A percentile compares a stretch with the other conserved stretches of the same genome.
Conservation (phyloP, 2,113 vertebrate species). For the Xiphophorus couchianus region DNA sequence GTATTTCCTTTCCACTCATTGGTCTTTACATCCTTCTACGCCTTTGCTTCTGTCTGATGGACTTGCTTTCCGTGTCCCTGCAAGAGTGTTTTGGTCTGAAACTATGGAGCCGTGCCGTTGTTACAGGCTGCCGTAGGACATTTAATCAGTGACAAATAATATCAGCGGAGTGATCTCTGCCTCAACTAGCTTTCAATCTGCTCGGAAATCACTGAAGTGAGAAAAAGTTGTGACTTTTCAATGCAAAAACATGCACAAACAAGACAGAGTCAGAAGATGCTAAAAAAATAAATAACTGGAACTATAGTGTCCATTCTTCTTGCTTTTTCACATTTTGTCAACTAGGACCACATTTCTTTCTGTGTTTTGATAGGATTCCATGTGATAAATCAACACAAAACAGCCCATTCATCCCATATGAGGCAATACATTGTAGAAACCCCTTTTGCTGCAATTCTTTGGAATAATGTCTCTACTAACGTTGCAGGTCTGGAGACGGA, state of each 20-base stretch:
- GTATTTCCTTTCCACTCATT: slow-evolving; percentile 1
- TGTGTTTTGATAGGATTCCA: too few species aligned
- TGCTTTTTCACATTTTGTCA: too few species aligned
- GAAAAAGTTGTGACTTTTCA: not conserved
- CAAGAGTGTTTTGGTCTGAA: slow-evolving; percentile 35
- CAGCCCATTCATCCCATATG: too few species aligned
- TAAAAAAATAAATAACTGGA: too few species aligned
- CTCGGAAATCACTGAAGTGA: not conserved
- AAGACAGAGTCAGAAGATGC: not conserved
- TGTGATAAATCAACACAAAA: too few species aligned
- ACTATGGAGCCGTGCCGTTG: slow-evolving; percentile 17
- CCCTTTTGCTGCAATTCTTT: too few species aligned
- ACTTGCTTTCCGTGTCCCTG: slow-evolving; percentile 17
- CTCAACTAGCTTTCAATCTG: not conserved
- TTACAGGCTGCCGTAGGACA: slow-evolving; percentile 21
- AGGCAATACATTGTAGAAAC: too few species aligned
- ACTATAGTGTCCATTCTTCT: too few species aligned
- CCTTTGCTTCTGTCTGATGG: slow-evolving; percentile 5
- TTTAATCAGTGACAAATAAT: slow-evolving; percentile 33
- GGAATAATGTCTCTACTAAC: too few species aligned
- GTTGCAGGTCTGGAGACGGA: too few species aligned
- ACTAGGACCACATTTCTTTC: too few species aligned
- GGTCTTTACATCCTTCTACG: slow-evolving; percentile 9
- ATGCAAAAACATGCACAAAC: not conserved
- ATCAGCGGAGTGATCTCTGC: slow-evolving; percentile 18